Percentiles rank a stretch among this genome's conserved stretches.
Evolutionary conservation across 2,797 vertebrate genomes (phyloP).

Genomic region (Poecilia gillii): DNA sequence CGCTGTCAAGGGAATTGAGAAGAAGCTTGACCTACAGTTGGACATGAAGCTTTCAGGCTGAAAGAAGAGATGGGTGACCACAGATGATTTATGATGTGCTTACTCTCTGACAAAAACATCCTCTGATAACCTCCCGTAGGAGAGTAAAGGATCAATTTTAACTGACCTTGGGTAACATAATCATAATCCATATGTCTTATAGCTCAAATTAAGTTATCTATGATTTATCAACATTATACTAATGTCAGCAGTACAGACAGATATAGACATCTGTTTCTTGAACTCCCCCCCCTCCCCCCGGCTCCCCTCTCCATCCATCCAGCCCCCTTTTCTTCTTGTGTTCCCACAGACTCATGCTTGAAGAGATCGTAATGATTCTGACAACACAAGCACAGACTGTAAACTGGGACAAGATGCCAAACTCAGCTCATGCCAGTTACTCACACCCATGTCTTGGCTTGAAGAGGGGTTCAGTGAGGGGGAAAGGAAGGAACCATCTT

Average conservation of each 20-base stretch:
- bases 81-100: slow-evolving; percentile 61
- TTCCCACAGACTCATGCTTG: slow-evolving; percentile 17
- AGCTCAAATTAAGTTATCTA: slow-evolving; percentile 34
- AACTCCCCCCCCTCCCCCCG: no score
- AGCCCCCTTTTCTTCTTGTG: slow-evolving; percentile 16
- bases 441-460: slow-evolving; percentile 41
- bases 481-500: slow-evolving; percentile 9
- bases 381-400: slow-evolving; percentile 50
- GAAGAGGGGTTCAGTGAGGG: slow-evolving; percentile 16
- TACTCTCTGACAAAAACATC: slow-evolving; percentile 63
- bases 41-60: slow-evolving; percentile 52
- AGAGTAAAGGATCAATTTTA: slow-evolving; percentile 67
- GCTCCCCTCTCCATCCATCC: no score
- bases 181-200: slow-evolving; percentile 29
- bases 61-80: slow-evolving; percentile 68
- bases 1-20: slow-evolving; percentile 38
- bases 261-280: not conserved
- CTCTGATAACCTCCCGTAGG: slow-evolving; percentile 48
- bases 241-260: not conserved
- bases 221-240: slow-evolving; percentile 30
- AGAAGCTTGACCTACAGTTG: slow-evolving; percentile 43
- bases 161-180: slow-evolving; percentile 71
- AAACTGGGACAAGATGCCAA: slow-evolving; percentile 52
- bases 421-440: slow-evolving; percentile 31
- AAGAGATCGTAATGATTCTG: slow-evolving; percentile 43